Base-by-base conservation (phyloP, 2,888 invertebrate genomes). In the Andrena bicolor region DNA sequence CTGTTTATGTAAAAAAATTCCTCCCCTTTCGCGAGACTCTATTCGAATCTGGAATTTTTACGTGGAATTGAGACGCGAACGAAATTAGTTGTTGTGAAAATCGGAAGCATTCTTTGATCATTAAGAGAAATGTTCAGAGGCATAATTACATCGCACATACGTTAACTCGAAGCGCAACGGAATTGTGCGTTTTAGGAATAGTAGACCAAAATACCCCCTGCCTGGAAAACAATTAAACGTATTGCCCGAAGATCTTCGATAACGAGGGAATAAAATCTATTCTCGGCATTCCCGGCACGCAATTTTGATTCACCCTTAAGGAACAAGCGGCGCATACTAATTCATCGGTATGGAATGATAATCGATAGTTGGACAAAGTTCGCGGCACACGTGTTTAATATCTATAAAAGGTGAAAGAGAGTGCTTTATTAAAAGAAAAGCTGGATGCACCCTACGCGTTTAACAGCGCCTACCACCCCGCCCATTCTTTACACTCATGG, bases 301-400 rank as follows among this genome's bases (percentile, higher is more conserved):
- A 56, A 70, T 82, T 80, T 83, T 69, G 70, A 76, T 35, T 61
- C 76, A 72, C 70, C 73, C 83, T 80, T 80, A 60, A 53, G 23
- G 60, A 83, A 48, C 82, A 64, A 76, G 26, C 76, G 41, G 68
- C 60, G 72, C 83, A 73, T 83, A 72, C 56, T 76, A 81, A 83
- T 74, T 56, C 56, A 73, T 74, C 49, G 60, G 70, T 73, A 70
- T 71, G 71, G 63, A 75, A 49, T 68, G 63, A 70, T 73, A 63
- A 75, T 80, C 81, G 58, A 82, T 82, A 72, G 81, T 64, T 71
- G 49, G 51, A 76, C 69, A 73, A 81, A 73, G 68, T 76, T 80
- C 56, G 48, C 74, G 70, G 23, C 53, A 30, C 75, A 49, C 56
- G 70, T 64, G 60, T 26, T 51, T 26, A 13, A 41, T 60, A 48